Percentiles rank a stretch among this genome's conserved stretches.
Evolutionary conservation across 2,797 vertebrate species (phyloP).

Genomic region (Periophthalmus magnuspinnatus): DNA sequence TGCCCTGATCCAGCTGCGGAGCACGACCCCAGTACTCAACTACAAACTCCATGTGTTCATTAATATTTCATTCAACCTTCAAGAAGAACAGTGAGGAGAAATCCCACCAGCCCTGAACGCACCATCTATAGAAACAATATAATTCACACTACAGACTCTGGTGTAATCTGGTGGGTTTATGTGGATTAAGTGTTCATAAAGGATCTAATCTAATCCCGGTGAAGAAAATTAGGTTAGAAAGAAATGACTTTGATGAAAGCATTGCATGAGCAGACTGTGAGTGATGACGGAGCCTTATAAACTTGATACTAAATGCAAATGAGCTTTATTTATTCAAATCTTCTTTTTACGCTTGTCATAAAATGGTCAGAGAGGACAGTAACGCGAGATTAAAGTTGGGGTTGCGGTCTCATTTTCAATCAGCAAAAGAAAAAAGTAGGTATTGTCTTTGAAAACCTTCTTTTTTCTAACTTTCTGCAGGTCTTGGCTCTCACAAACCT

Average conservation of each 20-base stretch:
- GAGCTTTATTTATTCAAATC: no score
- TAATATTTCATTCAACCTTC: slow-evolving; percentile 37
- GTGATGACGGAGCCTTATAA: no score
- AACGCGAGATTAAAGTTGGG: no score
- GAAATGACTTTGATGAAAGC: slow-evolving; percentile 12
- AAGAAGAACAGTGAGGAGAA: slow-evolving; percentile 6
- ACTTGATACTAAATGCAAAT: no score
- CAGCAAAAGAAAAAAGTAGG: no score
- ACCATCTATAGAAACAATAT: background rate
- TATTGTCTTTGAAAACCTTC: no score
- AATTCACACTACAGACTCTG: background rate
- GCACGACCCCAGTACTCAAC: slow-evolving; percentile 42
- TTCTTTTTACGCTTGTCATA: no score
- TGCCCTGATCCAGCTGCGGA: slow-evolving; percentile 41
- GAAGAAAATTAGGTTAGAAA: slow-evolving; percentile 1
- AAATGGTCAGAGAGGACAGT: no score
- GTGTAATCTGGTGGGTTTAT: background rate
- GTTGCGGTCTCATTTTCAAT: no score
- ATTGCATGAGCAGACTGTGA: background rate
- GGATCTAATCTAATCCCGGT: background rate
- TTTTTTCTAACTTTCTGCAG: no score
- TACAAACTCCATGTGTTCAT: slow-evolving; percentile 15
- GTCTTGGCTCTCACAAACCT: no score
- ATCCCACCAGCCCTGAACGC: slow-evolving; percentile 4
- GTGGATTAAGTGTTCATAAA: background rate